These are phyloP conservation scores for Lanistes nyassanus DNA, from an alignment of 1,140 invertebrate genomes.

Conservation along the genomic window DNA sequence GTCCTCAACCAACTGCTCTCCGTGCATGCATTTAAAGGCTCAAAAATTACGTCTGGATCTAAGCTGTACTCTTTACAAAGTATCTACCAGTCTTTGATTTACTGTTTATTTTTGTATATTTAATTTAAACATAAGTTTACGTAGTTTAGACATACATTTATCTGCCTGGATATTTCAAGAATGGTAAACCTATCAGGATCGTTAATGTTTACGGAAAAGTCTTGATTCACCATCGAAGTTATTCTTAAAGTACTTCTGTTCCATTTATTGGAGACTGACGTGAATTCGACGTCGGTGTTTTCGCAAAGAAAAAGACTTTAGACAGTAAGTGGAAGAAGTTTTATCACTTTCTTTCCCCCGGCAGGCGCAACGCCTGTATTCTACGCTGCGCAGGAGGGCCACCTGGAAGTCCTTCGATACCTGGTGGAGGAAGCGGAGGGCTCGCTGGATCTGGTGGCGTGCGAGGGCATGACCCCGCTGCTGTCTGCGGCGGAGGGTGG, in stretches of 20 bases:
- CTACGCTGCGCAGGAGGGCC: constrained; percentile 85
- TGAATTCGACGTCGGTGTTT: no score
- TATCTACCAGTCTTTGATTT: background rate
- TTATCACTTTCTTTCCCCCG: no score
- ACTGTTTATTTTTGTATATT: background rate
- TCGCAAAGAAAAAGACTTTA: no score
- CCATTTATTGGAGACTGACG: no score
- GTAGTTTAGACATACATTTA: background rate
- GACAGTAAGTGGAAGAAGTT: no score
- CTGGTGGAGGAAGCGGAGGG: constrained; percentile 82
- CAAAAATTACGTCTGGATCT: no score
- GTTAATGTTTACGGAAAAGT: background rate
- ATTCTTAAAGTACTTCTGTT: no score
- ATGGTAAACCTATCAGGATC: background rate
- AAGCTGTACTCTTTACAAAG: no score
- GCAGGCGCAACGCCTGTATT: constrained; percentile 77
- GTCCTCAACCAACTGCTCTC: no score
- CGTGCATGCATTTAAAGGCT: no score
- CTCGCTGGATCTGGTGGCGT: constrained; percentile 77
- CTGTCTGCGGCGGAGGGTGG: constrained; percentile 87
- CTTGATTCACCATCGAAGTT: no score
- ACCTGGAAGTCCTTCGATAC: constrained; percentile 84
- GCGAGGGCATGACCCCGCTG: constrained; percentile 86
- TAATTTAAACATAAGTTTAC: background rate
- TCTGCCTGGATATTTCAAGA: background rate